phyloP scores from a whole-genome alignment of 2,797 vertebrate species.

The Odontamblyopus lacepedii region DNA sequence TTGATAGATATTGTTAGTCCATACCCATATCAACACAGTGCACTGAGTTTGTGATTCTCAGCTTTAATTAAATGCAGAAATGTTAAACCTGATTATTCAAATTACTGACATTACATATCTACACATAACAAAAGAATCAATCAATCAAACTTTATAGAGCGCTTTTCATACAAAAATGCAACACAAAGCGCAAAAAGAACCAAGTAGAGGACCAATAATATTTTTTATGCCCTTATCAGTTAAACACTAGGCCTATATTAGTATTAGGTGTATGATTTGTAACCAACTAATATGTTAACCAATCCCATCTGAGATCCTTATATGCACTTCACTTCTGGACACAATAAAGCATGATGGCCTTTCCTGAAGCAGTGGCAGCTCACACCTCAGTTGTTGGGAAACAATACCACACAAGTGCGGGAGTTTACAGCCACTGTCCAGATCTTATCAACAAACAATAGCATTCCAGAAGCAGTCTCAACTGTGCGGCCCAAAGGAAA shows the following conservation, averaged over 20 bases:
- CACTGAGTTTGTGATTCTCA: no score
- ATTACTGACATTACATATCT: no score
- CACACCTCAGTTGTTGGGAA: slow-evolving; percentile 59
- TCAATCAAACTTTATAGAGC: no score
- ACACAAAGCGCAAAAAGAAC: no score
- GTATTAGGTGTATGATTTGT: neutral
- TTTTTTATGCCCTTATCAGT: neutral
- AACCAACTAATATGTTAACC: neutral
- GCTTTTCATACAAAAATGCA: no score
- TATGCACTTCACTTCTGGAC: slow-evolving; percentile 20
- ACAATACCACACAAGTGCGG: slow-evolving; percentile 9
- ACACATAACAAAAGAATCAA: no score
- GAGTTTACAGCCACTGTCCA: slow-evolving; percentile 16
- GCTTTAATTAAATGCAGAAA: no score
- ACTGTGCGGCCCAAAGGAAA: neutral
- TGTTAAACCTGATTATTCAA: no score
- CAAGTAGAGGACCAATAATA: neutral
- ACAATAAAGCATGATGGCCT: slow-evolving; percentile 16
- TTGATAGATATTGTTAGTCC: no score
- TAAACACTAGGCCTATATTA: neutral
- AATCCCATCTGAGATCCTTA: neutral
- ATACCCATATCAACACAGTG: no score
- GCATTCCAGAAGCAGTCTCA: slow-evolving; percentile 8
- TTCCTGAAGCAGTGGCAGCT: slow-evolving; percentile 40
- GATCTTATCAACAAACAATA: slow-evolving; percentile 57